Evolutionary conservation across 2,113 vertebrate species (phyloP).

Genomic region (Cephalopholis sonnerati): DNA sequence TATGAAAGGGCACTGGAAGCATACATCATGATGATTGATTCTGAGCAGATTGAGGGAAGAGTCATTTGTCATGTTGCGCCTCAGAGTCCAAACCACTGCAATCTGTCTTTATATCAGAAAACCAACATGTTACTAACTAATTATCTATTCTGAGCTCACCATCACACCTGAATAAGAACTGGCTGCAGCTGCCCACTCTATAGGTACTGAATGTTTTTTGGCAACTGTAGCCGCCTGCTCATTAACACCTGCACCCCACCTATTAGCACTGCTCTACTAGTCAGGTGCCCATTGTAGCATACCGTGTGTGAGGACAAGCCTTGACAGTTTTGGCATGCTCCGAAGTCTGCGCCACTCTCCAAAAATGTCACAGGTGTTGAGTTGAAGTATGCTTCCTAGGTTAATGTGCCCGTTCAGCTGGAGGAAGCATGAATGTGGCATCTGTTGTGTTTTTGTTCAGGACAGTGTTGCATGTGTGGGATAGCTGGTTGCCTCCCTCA

Average conservation of each 20-base stretch:
- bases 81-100: slow-evolving; percentile 5
- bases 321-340: neutral
- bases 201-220: neutral
- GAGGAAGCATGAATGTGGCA: slow-evolving; percentile 13
- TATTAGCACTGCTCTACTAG: neutral
- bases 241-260: slow-evolving; percentile 6
- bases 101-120: slow-evolving; percentile 42
- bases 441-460: slow-evolving; percentile 18
- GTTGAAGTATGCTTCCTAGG: neutral
- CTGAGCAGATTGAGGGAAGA: slow-evolving; percentile 37
- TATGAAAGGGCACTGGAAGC: slow-evolving; percentile 64
- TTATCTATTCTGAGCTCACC: slow-evolving; percentile 31
- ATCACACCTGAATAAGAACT: slow-evolving; percentile 26
- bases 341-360: neutral
- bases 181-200: slow-evolving; percentile 22
- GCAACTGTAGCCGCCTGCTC: neutral
- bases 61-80: slow-evolving; percentile 49
- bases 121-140: slow-evolving; percentile 49
- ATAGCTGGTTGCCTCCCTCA: slow-evolving; percentile 17
- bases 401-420: neutral
- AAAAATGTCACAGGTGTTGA: slow-evolving; percentile 7
- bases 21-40: slow-evolving; percentile 62
- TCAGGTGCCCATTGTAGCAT: neutral
- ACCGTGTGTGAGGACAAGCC: neutral
- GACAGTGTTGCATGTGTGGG: slow-evolving; percentile 1